A percentile compares a stretch with the other conserved stretches of the same genome.
phyloP scores from a whole-genome alignment of 2,888 invertebrate species.

The Phaonia tiefii region DNA sequence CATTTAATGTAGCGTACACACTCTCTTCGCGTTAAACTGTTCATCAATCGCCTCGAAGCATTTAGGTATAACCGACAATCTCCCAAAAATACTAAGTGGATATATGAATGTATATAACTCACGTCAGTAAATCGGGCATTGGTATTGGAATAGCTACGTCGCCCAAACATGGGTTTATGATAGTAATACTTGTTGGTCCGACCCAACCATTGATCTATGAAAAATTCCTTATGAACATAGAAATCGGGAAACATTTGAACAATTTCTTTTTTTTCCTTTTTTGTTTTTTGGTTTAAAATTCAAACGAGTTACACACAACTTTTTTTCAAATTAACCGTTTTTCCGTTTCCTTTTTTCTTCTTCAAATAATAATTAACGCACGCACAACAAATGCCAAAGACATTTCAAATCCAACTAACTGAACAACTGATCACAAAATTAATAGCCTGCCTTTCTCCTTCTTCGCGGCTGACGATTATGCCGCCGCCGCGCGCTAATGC shows the following conservation, averaged over 20 bases:
- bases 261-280: no score
- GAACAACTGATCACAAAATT: constrained; percentile 60
- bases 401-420: constrained; percentile 60
- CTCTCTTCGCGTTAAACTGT: no score
- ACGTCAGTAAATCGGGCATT: background rate
- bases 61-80: no score
- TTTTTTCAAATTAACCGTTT: no score
- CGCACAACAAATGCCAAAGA: constrained; percentile 53
- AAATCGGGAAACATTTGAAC: constrained; percentile 65
- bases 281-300: no score
- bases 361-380: background rate
- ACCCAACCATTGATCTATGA: constrained; percentile 61
- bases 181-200: constrained; percentile 61
- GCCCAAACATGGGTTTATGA: constrained; percentile 60
- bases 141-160: background rate
- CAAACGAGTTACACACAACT: no score
- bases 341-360: no score
- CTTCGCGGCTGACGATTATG: constrained; percentile 33
- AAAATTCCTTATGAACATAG: constrained; percentile 64
- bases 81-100: no score
- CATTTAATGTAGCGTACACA: no score
- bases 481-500: constrained; percentile 19
- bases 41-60: no score
- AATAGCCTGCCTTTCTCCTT: constrained; percentile 49
- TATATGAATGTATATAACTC: no score